These are phyloP conservation scores for Uropsilus gracilis DNA, from an alignment of 2,113 vertebrate species.

Conservation along the genomic window DNA sequence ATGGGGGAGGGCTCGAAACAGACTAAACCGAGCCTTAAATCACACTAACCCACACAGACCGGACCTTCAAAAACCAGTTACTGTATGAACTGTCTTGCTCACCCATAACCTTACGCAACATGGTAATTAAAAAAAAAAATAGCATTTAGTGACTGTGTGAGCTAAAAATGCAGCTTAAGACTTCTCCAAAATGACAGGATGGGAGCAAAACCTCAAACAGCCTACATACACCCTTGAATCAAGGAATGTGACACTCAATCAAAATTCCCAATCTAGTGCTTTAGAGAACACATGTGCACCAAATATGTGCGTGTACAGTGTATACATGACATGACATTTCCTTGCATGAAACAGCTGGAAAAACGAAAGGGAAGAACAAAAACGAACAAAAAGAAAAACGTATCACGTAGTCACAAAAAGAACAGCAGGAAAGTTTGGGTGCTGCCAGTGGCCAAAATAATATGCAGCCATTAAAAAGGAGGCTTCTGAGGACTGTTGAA, in stretches of 20 bases:
- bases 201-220: background rate
- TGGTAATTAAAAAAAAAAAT: background rate
- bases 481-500: accelerated
- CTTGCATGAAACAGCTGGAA: accelerated
- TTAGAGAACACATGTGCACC: accelerated
- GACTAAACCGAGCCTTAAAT: background rate
- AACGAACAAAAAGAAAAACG: too few relatives aligned
- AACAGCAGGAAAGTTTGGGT: accelerated
- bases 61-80: background rate
- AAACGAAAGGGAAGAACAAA: too few relatives aligned
- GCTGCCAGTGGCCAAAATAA: background rate
- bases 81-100: background rate
- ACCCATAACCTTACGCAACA: background rate
- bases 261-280: accelerated
- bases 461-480: accelerated
- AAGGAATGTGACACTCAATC: background rate
- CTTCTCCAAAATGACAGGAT: background rate
- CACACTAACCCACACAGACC: background rate
- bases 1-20: background rate
- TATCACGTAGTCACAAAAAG: accelerated
- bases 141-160: background rate
- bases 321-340: accelerated
- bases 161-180: background rate
- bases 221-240: background rate
- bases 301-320: accelerated